Evolutionary conservation across 2,113 vertebrate genomes (phyloP).

Genomic region (Thomomys bottae): DNA sequence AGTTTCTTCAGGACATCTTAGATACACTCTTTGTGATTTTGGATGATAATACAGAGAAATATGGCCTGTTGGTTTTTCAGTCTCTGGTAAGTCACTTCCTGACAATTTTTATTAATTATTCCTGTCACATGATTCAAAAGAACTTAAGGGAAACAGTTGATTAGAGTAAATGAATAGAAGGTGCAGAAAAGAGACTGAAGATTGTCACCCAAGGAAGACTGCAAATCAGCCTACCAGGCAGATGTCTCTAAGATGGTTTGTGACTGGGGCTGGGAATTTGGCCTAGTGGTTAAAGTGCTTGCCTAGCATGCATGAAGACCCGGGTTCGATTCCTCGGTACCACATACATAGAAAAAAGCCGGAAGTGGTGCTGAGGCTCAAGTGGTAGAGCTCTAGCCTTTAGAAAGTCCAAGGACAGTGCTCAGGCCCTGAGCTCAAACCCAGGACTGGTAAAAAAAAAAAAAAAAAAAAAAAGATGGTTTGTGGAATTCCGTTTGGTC

Average conservation of each 20-base stretch:
- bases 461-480: no score
- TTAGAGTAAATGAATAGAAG: constrained; percentile 10
- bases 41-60: constrained; percentile 98
- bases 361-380: no score
- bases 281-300: no score
- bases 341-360: no score
- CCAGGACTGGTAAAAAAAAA: no score
- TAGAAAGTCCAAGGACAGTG: no score
- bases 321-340: no score
- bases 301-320: no score
- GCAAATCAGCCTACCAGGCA: background rate
- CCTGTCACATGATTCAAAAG: constrained; percentile 1
- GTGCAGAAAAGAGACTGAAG: background rate
- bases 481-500: background rate
- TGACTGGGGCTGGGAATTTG: no score
- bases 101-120: constrained; percentile 47
- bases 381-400: no score
- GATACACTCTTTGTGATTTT: constrained; percentile 96
- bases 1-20: constrained; percentile 97
- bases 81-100: constrained; percentile 90
- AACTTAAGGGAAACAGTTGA: background rate
- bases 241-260: background rate
- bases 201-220: background rate
- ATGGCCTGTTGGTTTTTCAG: constrained; percentile 96
- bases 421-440: no score